Evolutionary conservation across 1,140 invertebrate species (phyloP), one percentile per base, ranked within the genome.

Genomic region (Neoseiulus cucumeris): DNA sequence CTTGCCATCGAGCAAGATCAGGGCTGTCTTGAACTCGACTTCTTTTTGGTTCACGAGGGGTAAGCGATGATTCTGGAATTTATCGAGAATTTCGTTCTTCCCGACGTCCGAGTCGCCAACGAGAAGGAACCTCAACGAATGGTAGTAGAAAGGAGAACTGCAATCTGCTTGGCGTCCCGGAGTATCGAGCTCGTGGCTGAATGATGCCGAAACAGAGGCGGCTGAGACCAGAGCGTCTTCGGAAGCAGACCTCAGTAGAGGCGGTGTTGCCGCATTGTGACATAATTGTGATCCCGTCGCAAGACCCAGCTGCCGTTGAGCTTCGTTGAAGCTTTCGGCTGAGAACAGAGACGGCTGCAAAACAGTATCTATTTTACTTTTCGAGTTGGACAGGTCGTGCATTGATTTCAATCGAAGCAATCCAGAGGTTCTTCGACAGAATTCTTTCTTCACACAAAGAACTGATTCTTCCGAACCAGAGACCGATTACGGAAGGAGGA

Each of bases 61-160:
- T 30, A 66, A 17, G 5, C 33, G 30, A 45, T 47, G 30, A 1
- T 18, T 29, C 29, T 29, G 17, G 9, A 45, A 67, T n/a, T 44
- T 66, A 17, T 51, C 30, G 1, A 98, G 80, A 70, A 98, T 92
- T 79, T 97, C 93, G 74, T 95, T 90, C 77, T 97, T 98, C 1
- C 93, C 93, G 71, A 97, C 93, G 83, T 98, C 93, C 73, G 89
- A 92, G 77, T 98, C 93, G 66, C 93, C 93, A 64, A 97, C 93
- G 51, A 97, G 78, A 30, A 97, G 79, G 74, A 97, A 94, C 78
- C 96, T 96, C 66, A 97, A 25, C 17, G 51, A 25, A 25, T 59
- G 51, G 22, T 59, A 59, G 33, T 59, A 59, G 22, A 59, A 59
- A 2, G 51, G 51, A 14, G 51, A 59, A 14, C 51, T 20, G 33